Base-by-base conservation (phyloP, 53 echinoderm and acorn worm genomes). In the Holothuria leucospilota region DNA sequence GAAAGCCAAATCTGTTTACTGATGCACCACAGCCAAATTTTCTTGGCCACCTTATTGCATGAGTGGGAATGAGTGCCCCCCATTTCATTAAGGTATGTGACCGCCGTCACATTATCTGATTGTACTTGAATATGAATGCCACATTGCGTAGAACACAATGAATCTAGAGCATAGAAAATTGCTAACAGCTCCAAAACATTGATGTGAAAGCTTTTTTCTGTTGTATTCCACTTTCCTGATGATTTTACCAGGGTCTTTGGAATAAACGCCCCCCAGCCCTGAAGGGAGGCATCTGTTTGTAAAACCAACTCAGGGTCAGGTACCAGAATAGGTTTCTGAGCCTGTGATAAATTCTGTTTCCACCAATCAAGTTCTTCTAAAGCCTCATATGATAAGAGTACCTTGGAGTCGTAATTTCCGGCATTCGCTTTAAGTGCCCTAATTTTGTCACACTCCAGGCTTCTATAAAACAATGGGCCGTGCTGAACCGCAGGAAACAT, bases 231-330 rank as follows among this genome's bases (percentile, higher is more conserved):
- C n/a, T n/a, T n/a, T n/a, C n/a, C n/a, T n/a, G n/a, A n/a, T 88
- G 52, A 69, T 41, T 1, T 20, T 56, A 12, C 2, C n/a, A n/a
- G n/a, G n/a, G n/a, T n/a, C n/a, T n/a, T n/a, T 1, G 18, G 26
- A 59, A n/a, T 69, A 65, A 28, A 74, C 59, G 20, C 82, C 93
- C 9, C n/a, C 93, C 93, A 93, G 1, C 90, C 93, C 13, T 56
- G 20, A 38, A 58, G 42, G 26, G 82, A 81, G 5, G 93, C 87
- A 93, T 90, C 84, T 13, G n/a, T n/a, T n/a, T n/a, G 85, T 66
- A 90, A 14, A n/a, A 25, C 52, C 20, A 86, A 13, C n/a, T 29
- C 41, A 28, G 90, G 78, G 15, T 84, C 62, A 73, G 20, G 29
- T 20, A 29, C 12, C 10, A 9, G n/a, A n/a, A n/a, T n/a, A n/a